Conservation (phyloP, 1,140 invertebrate species). For the Drosophila biarmipes region DNA sequence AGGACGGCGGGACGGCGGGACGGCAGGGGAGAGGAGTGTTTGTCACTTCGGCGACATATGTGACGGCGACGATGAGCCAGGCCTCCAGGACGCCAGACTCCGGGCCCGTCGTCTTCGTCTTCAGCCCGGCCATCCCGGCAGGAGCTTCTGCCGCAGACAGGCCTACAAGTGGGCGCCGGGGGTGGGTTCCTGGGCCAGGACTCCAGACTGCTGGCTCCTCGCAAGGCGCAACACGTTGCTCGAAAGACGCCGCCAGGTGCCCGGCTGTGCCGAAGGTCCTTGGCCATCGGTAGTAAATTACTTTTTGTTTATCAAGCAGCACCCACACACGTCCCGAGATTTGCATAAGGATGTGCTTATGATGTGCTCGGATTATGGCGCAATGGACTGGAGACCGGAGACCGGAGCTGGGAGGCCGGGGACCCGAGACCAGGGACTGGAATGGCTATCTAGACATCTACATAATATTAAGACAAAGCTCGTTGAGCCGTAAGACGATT, state of each 20-base stretch:
- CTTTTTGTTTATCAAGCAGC: constrained; percentile 80
- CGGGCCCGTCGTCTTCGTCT: constrained; percentile 9
- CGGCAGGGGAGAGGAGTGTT: constrained; percentile 31
- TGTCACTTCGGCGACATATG: constrained; percentile 70
- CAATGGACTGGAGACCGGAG: constrained; percentile 56
- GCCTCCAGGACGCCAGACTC: constrained; percentile 6
- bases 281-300: constrained; percentile 69
- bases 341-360: constrained; percentile 83
- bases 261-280: constrained; percentile 33
- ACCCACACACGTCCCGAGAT: constrained; percentile 48
- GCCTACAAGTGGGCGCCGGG: constrained; percentile 4
- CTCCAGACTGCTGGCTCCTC: constrained; percentile 41
- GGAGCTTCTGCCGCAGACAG: constrained; percentile 39
- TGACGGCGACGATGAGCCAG: constrained; percentile 44
- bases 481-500: constrained; percentile 82
- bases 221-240: constrained; percentile 77
- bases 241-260: constrained; percentile 66
- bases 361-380: constrained; percentile 76
- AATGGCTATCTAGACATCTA: constrained; percentile 74
- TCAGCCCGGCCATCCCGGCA: constrained; percentile 7
- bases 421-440: constrained; percentile 8
- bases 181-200: neutral
- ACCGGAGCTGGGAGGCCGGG: neutral
- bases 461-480: constrained; percentile 82
- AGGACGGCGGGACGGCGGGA: neutral